These are phyloP conservation scores for Criorhina ranunculi DNA, from an alignment of 2,888 invertebrate genomes.

Conservation along the genomic window DNA sequence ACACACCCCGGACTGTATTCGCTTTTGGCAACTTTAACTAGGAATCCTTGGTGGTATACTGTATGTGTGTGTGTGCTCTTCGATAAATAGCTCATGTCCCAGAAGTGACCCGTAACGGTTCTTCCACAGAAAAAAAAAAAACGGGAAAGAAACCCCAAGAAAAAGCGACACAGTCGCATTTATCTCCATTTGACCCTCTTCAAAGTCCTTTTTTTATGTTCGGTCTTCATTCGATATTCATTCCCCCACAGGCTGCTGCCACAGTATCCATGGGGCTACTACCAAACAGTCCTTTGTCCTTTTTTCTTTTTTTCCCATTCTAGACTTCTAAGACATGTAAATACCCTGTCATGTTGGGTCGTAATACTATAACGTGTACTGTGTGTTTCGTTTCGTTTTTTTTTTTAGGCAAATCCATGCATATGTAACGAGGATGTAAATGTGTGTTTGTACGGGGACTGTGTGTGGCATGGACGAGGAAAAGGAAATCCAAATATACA, in stretches of 20 bases:
- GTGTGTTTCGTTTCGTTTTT: slow-evolving; percentile 36
- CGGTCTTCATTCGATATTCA: slow-evolving; percentile 76
- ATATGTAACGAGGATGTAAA: slow-evolving; percentile 69
- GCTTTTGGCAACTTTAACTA: slow-evolving; percentile 7
- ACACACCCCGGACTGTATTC: neutral
- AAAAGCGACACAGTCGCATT: slow-evolving; percentile 80
- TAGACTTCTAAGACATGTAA: slow-evolving; percentile 77
- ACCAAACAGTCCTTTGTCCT: slow-evolving; percentile 75
- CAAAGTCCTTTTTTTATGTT: slow-evolving; percentile 83
- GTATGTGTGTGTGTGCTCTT: slow-evolving; percentile 5
- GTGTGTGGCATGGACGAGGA: slow-evolving; percentile 31
- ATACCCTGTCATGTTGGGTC: slow-evolving; percentile 77
- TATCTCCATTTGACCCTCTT: slow-evolving; percentile 85
- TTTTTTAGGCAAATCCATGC: slow-evolving; percentile 70
- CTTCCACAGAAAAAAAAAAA: slow-evolving; percentile 31
- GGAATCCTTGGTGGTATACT: slow-evolving; percentile 3
- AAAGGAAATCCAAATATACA: slow-evolving; percentile 37
- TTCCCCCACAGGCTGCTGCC: slow-evolving; percentile 75
- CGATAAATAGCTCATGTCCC: slow-evolving; percentile 71
- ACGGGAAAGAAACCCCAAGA: slow-evolving; percentile 59
- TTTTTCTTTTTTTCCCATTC: slow-evolving; percentile 46
- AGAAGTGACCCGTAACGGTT: slow-evolving; percentile 76
- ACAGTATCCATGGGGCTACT: slow-evolving; percentile 71
- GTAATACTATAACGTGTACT: slow-evolving; percentile 59
- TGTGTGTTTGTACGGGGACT: slow-evolving; percentile 16